A percentile compares a stretch with the other conserved stretches of the same genome.
phyloP scores from a whole-genome alignment of 2,113 vertebrate genomes.

The Anarrhichthys ocellatus region DNA sequence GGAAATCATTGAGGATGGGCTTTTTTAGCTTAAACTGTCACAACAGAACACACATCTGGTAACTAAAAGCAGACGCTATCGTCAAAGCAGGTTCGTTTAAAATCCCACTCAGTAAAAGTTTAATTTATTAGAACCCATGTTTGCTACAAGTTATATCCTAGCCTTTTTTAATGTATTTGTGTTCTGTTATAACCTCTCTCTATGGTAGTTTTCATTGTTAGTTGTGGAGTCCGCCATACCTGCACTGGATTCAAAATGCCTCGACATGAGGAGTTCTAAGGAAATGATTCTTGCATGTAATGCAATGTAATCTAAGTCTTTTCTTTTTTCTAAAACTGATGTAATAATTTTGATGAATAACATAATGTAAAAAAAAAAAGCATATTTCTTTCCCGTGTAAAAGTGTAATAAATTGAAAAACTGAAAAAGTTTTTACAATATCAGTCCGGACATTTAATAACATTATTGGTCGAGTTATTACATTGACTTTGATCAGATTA shows the following conservation, averaged over 20 bases:
- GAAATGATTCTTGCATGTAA: not conserved
- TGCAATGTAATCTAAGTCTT: not conserved
- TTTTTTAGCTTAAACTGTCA: not conserved
- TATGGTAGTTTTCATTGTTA: not conserved
- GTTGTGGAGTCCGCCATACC: not conserved
- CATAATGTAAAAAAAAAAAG: not conserved
- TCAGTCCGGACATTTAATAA: not conserved
- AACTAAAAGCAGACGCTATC: not conserved
- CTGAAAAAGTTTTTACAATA: not conserved
- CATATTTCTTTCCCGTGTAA: not conserved
- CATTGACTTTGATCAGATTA: not conserved
- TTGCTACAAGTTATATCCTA: not conserved
- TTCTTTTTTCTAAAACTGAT: not conserved
- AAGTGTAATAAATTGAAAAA: too few species aligned
- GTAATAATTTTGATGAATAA: too few species aligned
- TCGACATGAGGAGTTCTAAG: not conserved
- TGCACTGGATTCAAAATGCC: not conserved
- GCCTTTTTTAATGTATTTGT: not conserved
- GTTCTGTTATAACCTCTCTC: not conserved
- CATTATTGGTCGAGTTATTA: not conserved
- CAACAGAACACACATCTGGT: not conserved
- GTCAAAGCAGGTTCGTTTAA: not conserved
- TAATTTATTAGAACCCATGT: not conserved
- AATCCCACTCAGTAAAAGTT: not conserved
- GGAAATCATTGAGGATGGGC: conserved; percentile 4